Evolutionary conservation across 2,797 vertebrate species (phyloP).

Genomic region (Alauda arvensis): DNA sequence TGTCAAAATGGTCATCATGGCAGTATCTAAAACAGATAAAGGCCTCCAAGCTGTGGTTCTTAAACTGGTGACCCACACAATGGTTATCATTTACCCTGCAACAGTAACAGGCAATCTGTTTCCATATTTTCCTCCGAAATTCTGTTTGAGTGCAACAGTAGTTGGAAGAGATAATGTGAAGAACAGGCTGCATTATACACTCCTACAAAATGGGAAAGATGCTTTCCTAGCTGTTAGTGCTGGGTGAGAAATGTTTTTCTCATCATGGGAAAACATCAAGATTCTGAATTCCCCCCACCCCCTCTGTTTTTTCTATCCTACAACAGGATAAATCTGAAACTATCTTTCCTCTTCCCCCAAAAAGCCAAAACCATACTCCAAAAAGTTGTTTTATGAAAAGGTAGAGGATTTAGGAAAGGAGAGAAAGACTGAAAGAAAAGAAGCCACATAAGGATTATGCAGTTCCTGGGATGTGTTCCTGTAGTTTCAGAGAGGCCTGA

Average conservation of each 20-base stretch:
- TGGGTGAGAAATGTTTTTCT: constrained; percentile 10
- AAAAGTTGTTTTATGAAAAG: neutral
- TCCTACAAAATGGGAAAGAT: neutral
- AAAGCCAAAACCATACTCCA: neutral
- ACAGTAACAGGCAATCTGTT: neutral
- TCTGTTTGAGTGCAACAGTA: neutral
- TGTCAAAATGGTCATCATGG: neutral
- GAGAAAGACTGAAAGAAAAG: neutral
- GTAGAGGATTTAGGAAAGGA: neutral
- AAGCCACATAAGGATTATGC: neutral
- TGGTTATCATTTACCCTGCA: neutral
- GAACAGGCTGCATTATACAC: neutral
- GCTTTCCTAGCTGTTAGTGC: neutral
- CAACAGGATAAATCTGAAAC: neutral
- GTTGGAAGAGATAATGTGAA: neutral
- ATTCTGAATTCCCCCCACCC: neutral
- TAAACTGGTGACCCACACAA: neutral
- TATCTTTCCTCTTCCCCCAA: neutral
- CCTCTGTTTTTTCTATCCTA: neutral
- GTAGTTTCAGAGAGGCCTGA: neutral
- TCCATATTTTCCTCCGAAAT: neutral
- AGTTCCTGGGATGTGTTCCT: neutral
- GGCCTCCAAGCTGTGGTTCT: neutral
- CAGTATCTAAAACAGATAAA: constrained; percentile 7
- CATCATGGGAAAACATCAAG: neutral